These are phyloP conservation scores for Drosophila setifemur DNA, from an alignment of 1,140 invertebrate species.

Conservation along the genomic window DNA sequence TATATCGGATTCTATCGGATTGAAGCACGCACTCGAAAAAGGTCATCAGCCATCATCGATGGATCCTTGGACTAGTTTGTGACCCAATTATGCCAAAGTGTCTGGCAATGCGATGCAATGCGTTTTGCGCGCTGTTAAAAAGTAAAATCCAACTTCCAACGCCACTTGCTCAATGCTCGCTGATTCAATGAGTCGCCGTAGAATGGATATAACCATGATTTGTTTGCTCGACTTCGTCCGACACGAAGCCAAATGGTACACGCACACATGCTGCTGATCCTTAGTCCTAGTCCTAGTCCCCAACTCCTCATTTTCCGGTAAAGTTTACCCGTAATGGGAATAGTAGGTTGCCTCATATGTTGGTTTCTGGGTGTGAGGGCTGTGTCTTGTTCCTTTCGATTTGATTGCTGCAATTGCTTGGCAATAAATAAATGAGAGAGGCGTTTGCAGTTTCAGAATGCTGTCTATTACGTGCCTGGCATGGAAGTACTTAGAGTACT, in stretches of 20 bases:
- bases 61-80: conserved; percentile 75
- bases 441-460: conserved; percentile 29
- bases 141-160: background rate
- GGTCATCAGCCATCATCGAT: conserved; percentile 55
- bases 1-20: conserved; percentile 34
- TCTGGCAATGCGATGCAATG: conserved; percentile 71
- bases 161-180: background rate
- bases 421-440: conserved; percentile 66
- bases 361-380: background rate
- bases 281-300: no score
- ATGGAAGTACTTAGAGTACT: conserved; percentile 18
- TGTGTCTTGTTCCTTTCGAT: conserved; percentile 35
- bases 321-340: conserved; percentile 10
- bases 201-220: conserved; percentile 25
- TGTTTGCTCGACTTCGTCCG: conserved; percentile 42
- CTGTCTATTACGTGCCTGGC: conserved; percentile 55
- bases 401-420: conserved; percentile 61
- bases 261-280: background rate
- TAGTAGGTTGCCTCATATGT: no score
- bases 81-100: conserved; percentile 80
- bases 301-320: conserved; percentile 1
- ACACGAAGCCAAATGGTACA: conserved; percentile 39
- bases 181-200: background rate
- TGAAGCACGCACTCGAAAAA: conserved; percentile 36
- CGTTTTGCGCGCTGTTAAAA: conserved; percentile 61